Percentiles rank a stretch among this genome's conserved stretches.
These are phyloP conservation scores for Nemopilema nomurai DNA, from an alignment of 30 jellyfish, hydroid and myxozoan species.

Conservation along the genomic window DNA sequence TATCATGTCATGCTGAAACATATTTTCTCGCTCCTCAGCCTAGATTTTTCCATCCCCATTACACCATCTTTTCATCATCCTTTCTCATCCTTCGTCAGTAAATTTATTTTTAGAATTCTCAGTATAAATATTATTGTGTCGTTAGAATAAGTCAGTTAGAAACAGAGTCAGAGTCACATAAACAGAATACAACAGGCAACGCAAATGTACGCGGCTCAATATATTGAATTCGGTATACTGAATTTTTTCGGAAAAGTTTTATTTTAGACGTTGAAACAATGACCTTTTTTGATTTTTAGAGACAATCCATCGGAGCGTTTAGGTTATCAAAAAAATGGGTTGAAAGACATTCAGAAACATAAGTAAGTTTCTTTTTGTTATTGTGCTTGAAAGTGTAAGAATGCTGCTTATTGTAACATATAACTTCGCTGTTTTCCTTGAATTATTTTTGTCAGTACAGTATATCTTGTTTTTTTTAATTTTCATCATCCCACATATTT, in stretches of 20 bases:
- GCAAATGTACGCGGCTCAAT: neutral
- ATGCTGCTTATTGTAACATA: neutral
- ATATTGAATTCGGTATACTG: neutral
- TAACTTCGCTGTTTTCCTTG: neutral
- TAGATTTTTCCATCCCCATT: no score
- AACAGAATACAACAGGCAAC: no score
- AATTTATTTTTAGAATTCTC: no score
- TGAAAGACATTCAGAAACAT: slow-evolving; percentile 96
- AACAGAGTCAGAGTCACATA: no score
- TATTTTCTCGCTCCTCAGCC: no score
- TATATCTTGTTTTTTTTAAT: no score
- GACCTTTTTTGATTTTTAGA: slow-evolving; percentile 33
- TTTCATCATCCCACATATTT: neutral
- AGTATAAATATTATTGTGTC: no score
- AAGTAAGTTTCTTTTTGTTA: slow-evolving; percentile 55
- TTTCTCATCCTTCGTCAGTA: no score
- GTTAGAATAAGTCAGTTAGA: no score
- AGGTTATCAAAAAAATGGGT: slow-evolving; percentile 94
- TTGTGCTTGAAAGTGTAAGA: no score
- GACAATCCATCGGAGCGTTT: slow-evolving; percentile 98
- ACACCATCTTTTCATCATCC: no score
- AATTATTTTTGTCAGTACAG: neutral
- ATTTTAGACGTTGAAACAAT: neutral
- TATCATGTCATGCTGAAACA: no score
- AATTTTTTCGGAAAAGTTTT: neutral